phyloP scores from a whole-genome alignment of 2,797 vertebrate genomes.

The Anabas testudineus region DNA sequence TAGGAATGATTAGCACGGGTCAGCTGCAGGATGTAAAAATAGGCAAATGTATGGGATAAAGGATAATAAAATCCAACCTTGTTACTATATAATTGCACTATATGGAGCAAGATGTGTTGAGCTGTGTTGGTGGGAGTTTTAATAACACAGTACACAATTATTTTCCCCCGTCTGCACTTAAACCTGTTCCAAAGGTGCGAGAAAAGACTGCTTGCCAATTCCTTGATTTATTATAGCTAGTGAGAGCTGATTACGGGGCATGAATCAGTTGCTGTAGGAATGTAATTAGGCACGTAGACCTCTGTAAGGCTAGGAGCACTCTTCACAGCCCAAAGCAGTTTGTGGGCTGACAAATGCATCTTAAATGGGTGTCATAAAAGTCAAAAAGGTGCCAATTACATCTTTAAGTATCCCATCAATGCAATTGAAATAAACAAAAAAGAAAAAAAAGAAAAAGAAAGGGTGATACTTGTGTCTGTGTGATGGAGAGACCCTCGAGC shows the following conservation, averaged over 20 bases:
- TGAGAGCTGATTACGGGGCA: slow-evolving; percentile 84
- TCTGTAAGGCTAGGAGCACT: slow-evolving; percentile 75
- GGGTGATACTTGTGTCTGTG: slow-evolving; percentile 44
- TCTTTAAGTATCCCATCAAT: slow-evolving; percentile 85
- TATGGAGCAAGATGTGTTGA: slow-evolving; percentile 62
- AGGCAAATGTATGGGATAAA: slow-evolving; percentile 50
- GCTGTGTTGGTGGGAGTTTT: slow-evolving; percentile 72
- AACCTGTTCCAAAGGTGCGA: slow-evolving; percentile 78
- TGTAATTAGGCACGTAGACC: slow-evolving; percentile 85
- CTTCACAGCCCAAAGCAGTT: slow-evolving; percentile 81
- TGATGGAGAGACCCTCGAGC: slow-evolving; percentile 50
- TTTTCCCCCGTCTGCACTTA: slow-evolving; percentile 75
- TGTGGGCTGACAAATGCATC: slow-evolving; percentile 87
- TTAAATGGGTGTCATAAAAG: slow-evolving; percentile 89
- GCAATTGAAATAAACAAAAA: slow-evolving; percentile 77
- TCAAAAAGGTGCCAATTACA: slow-evolving; percentile 90
- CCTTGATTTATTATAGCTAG: slow-evolving; percentile 85
- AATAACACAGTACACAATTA: slow-evolving; percentile 76
- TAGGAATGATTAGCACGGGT: slow-evolving; percentile 27
- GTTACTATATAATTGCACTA: slow-evolving; percentile 73
- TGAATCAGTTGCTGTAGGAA: slow-evolving; percentile 84
- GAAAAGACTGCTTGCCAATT: slow-evolving; percentile 81
- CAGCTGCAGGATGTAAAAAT: slow-evolving; percentile 35
- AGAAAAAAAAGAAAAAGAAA: too few species aligned
- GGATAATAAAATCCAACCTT: slow-evolving; percentile 65